These are phyloP conservation scores for Epinephelus coioides DNA, from an alignment of 2,797 vertebrate genomes.

Conservation along the genomic window DNA sequence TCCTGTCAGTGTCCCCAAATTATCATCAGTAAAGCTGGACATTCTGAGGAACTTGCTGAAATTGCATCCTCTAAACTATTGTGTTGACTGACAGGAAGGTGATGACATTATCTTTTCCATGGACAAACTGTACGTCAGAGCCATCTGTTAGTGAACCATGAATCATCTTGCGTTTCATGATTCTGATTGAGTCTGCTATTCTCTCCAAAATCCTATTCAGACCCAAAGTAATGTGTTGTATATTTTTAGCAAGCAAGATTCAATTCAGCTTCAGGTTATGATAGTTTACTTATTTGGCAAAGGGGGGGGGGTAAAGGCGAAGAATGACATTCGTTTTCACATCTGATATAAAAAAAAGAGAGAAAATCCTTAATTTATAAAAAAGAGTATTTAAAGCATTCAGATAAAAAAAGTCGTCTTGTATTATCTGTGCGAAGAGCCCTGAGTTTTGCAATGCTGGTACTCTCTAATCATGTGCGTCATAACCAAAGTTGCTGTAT, in stretches of 20 bases:
- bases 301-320: too few relatives aligned
- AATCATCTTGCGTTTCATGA: slow-evolving; percentile 16
- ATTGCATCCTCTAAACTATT: background rate
- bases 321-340: too few relatives aligned
- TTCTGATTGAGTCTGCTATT: background rate
- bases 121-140: background rate
- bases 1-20: background rate
- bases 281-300: background rate
- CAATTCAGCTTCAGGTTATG: background rate
- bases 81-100: background rate
- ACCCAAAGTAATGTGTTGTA: background rate
- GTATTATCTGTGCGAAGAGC: background rate
- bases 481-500: slow-evolving; percentile 1
- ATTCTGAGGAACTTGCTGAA: background rate
- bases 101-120: slow-evolving; percentile 1
- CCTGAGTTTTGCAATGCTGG: background rate
- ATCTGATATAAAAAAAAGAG: background rate
- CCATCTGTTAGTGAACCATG: background rate
- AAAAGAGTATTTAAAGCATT: background rate
- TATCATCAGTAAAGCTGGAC: background rate
- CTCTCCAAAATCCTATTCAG: background rate
- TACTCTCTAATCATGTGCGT: background rate
- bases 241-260: background rate
- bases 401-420: background rate
- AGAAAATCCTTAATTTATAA: background rate